phyloP scores from a whole-genome alignment of 2,113 vertebrate species.

The Nymphicus hollandicus region DNA sequence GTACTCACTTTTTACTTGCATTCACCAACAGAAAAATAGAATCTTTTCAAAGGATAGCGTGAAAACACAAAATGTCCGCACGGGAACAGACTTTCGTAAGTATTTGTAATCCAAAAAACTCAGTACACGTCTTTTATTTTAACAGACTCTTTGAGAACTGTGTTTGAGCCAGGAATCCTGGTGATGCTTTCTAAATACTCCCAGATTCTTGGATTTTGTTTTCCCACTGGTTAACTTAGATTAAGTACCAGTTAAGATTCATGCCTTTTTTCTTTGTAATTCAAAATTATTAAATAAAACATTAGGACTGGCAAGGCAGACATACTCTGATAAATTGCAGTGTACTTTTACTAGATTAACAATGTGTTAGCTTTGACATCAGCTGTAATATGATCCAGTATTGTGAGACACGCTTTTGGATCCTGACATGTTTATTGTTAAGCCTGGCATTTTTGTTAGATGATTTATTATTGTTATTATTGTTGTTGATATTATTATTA shows the following conservation, averaged over 20 bases:
- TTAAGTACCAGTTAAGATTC: neutral
- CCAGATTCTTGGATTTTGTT: neutral
- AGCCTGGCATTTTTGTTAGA: constrained; percentile 33
- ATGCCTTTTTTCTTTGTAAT: neutral
- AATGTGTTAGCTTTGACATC: constrained; percentile 46
- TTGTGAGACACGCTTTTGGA: constrained; percentile 22
- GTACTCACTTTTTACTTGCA: neutral
- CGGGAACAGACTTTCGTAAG: neutral
- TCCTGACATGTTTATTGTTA: constrained; percentile 50
- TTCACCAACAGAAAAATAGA: neutral
- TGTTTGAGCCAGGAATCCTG: neutral
- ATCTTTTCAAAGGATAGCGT: neutral
- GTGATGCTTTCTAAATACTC: neutral
- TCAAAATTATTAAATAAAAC: neutral
- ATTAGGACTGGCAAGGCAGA: neutral
- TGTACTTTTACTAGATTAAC: constrained; percentile 38
- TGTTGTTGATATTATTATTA: neutral
- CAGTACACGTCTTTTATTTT: neutral
- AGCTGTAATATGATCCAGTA: constrained; percentile 25
- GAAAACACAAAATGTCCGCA: neutral
- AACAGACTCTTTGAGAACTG: neutral
- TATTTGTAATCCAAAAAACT: neutral
- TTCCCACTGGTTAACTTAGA: neutral
- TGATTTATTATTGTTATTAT: neutral
- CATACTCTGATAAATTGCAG: neutral